Conservation (phyloP, 2,113 vertebrate genomes). For the Oryzias melastigma region DNA sequence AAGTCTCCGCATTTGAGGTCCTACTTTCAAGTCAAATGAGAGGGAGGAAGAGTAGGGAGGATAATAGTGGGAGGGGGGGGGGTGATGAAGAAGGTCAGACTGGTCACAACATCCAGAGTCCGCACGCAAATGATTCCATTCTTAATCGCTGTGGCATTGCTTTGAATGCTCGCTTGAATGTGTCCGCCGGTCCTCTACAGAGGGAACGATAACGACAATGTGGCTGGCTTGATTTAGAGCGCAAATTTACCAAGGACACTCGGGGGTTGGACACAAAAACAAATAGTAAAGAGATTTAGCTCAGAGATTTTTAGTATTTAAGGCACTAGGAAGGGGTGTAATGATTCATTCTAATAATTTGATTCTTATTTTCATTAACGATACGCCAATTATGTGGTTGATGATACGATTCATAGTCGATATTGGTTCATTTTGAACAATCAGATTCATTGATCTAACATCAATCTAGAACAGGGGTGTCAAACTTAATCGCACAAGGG, state of each 20-base stretch:
- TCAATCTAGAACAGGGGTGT: too few species aligned
- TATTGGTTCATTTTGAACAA: too few species aligned
- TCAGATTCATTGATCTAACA: too few species aligned
- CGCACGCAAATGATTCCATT: constrained; percentile 9
- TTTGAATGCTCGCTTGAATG: not conserved
- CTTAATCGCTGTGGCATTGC: not conserved
- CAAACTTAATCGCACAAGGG: too few species aligned
- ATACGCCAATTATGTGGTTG: too few species aligned
- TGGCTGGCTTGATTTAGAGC: not conserved
- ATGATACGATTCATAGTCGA: too few species aligned
- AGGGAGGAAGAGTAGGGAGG: constrained; percentile 2
- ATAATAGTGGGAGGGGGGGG: not conserved
- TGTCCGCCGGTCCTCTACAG: not conserved
- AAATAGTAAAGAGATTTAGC: too few species aligned
- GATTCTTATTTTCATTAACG: too few species aligned
- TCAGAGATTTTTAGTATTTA: too few species aligned
- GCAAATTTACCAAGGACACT: constrained; percentile 1
- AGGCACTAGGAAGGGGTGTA: too few species aligned
- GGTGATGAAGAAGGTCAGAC: constrained; percentile 24
- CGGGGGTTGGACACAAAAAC: too few species aligned
- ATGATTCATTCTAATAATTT: too few species aligned
- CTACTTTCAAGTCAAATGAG: constrained; percentile 43
- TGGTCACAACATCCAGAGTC: constrained; percentile 3
- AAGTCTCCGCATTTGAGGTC: constrained; percentile 16
- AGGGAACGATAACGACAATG: not conserved